A percentile compares a stretch with the other conserved stretches of the same genome.
Evolutionary conservation across 1,140 invertebrate species (phyloP).

Genomic region (Lucilia sericata): DNA sequence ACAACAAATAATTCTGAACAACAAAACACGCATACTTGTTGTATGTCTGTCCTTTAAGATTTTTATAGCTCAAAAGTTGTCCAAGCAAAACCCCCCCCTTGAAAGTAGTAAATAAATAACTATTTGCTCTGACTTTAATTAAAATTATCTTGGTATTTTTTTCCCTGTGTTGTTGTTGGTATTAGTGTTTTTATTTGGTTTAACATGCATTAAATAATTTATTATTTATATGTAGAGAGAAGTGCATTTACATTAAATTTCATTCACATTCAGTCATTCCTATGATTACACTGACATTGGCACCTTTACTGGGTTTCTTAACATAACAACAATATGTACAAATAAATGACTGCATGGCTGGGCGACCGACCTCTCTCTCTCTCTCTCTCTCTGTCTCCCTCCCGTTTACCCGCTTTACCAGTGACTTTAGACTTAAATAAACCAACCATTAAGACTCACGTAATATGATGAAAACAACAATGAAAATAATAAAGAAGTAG

Average conservation of each 20-base stretch:
- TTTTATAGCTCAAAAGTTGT: not conserved
- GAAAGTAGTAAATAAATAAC: not conserved
- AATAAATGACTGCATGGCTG: not conserved
- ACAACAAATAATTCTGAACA: not conserved
- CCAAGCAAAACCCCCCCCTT: not conserved
- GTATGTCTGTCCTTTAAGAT: not conserved
- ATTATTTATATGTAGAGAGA: not conserved
- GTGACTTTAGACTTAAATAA: constrained; percentile 16
- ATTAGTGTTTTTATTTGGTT: not conserved
- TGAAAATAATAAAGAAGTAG: not conserved
- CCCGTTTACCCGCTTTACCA: not conserved
- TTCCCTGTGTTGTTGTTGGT: not conserved
- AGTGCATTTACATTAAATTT: constrained; percentile 19
- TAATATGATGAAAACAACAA: constrained; percentile 24
- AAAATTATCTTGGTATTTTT: too few species aligned
- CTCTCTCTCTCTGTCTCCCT: not conserved
- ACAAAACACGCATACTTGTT: not conserved
- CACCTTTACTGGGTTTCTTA: constrained; percentile 28
- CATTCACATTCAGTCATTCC: not conserved
- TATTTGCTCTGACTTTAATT: too few species aligned
- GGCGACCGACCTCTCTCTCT: not conserved
- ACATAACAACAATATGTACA: not conserved
- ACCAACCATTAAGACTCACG: constrained; percentile 14
- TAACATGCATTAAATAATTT: not conserved
- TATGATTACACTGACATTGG: constrained; percentile 26